A percentile compares a stretch with the other conserved stretches of the same genome.
Evolutionary conservation across 2,888 invertebrate genomes (phyloP).

Genomic region (Limnephilus auricula): DNA sequence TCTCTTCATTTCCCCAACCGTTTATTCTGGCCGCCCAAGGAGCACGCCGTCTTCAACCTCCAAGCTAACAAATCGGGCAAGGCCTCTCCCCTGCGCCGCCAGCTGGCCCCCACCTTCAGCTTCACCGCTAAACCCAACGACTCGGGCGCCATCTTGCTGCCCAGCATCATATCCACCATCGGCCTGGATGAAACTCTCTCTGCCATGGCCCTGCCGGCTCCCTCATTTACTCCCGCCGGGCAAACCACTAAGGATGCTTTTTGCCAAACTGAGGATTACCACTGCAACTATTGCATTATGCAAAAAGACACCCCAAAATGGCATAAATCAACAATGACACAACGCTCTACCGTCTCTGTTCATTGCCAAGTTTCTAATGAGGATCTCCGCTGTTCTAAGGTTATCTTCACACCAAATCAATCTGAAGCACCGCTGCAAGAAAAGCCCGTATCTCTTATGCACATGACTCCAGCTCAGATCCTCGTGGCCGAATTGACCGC

Average conservation of each 20-base stretch:
- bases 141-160: constrained; percentile 7
- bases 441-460: constrained; percentile 60
- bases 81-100: constrained; percentile 31
- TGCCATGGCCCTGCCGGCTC: not conserved
- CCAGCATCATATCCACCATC: constrained; percentile 45
- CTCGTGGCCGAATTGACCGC: constrained; percentile 58
- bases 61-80: not conserved
- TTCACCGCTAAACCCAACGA: constrained; percentile 41
- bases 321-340: constrained; percentile 35
- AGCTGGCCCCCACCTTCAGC: not conserved
- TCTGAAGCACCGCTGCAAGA: constrained; percentile 24
- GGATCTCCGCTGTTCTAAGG: constrained; percentile 52
- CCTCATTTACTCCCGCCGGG: not conserved
- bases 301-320: constrained; percentile 2
- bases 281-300: constrained; percentile 42
- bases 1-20: constrained; percentile 57
- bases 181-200: constrained; percentile 28
- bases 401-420: constrained; percentile 52
- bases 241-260: not conserved
- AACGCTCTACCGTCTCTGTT: not conserved
- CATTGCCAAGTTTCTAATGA: constrained; percentile 57
- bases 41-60: not conserved
- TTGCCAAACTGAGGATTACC: constrained; percentile 49
- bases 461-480: constrained; percentile 65
- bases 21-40: constrained; percentile 7